Evolutionary conservation across 2,888 invertebrate species (phyloP).

Genomic region (Lucinisca nassula): DNA sequence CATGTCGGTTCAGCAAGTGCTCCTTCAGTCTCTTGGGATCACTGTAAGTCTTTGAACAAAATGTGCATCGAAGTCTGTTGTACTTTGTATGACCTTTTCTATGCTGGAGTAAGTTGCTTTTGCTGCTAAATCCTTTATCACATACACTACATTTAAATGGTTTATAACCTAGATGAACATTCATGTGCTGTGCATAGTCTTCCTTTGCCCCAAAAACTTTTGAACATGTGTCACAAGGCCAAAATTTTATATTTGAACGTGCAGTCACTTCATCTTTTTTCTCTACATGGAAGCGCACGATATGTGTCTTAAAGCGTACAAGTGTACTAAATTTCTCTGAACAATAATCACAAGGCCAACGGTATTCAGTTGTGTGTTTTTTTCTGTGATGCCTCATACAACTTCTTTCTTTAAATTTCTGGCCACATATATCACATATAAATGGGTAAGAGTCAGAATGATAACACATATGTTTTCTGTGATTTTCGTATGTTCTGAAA

Average conservation of each 20-base stretch:
- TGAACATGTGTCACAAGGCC: conserved; percentile 52
- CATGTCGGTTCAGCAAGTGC: neutral
- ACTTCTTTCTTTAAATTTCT: conserved; percentile 61
- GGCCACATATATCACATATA: conserved; percentile 66
- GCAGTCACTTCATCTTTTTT: conserved; percentile 53
- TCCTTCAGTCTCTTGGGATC: neutral
- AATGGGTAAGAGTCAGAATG: conserved; percentile 4
- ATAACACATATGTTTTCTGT: conserved; percentile 46
- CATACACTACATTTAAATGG: conserved; percentile 55
- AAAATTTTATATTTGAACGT: conserved; percentile 57
- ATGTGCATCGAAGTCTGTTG: neutral
- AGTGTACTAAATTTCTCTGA: conserved; percentile 53
- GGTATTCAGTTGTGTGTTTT: conserved; percentile 40
- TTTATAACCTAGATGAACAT: conserved; percentile 62
- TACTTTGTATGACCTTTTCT: conserved; percentile 49
- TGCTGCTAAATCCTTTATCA: conserved; percentile 59
- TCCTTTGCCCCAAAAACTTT: conserved; percentile 65
- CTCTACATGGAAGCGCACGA: conserved; percentile 52
- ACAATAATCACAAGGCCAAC: conserved; percentile 64
- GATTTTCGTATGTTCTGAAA: conserved; percentile 54
- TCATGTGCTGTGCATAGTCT: conserved; percentile 56
- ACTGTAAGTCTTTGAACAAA: neutral
- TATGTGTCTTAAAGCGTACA: conserved; percentile 58
- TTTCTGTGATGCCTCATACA: conserved; percentile 56
- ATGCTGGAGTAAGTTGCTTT: conserved; percentile 65